These are phyloP conservation scores for Mechanitis mazaeus DNA, from an alignment of 2,888 invertebrate genomes.

Conservation along the genomic window DNA sequence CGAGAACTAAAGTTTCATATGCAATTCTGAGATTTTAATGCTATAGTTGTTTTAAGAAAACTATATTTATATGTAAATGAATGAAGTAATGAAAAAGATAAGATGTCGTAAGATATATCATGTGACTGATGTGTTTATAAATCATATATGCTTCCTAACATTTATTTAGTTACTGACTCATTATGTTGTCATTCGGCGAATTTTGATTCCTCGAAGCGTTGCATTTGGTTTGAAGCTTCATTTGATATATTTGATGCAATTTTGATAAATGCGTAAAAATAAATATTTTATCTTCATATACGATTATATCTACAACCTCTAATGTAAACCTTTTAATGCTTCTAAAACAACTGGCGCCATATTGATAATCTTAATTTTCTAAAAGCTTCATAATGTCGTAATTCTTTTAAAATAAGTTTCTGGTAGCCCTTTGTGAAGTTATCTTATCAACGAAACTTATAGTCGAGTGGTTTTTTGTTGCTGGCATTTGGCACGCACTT, in stretches of 20 bases:
- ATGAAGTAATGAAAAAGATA: slow-evolving; percentile 10
- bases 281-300: slow-evolving; percentile 10
- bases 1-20: background rate
- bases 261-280: slow-evolving; percentile 9
- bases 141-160: slow-evolving; percentile 7
- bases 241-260: background rate
- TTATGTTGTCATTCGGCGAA: slow-evolving; percentile 14
- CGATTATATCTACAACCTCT: background rate
- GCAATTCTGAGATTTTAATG: background rate
- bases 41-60: background rate
- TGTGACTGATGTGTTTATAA: slow-evolving; percentile 19
- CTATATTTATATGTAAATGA: background rate
- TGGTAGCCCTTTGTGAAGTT: slow-evolving; percentile 49
- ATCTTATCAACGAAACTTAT: slow-evolving; percentile 45
- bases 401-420: slow-evolving; percentile 44
- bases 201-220: slow-evolving; percentile 15
- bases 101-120: background rate
- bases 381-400: slow-evolving; percentile 40
- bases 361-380: slow-evolving; percentile 41
- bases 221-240: slow-evolving; percentile 3
- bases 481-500: slow-evolving; percentile 51
- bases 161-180: slow-evolving; percentile 6
- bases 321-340: slow-evolving; percentile 28
- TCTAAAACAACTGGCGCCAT: slow-evolving; percentile 57
- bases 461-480: slow-evolving; percentile 46